phyloP scores from a whole-genome alignment of 23 tunicate genomes.

The Oikopleura albicans region DNA sequence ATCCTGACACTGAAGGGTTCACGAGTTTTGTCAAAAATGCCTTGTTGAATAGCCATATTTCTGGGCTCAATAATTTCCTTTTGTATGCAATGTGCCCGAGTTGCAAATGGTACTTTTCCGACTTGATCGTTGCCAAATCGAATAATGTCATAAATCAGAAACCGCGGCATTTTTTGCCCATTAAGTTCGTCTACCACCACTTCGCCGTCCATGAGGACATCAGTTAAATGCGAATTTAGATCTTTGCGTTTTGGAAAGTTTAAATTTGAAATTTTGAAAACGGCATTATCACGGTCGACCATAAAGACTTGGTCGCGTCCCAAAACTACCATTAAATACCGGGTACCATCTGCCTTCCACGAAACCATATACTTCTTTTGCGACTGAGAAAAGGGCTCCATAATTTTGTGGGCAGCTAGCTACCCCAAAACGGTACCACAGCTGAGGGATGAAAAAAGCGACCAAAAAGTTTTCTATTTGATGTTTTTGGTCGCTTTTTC shows the following conservation, averaged over 20 bases:
- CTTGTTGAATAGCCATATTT: constrained; percentile 53
- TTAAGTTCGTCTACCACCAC: constrained; percentile 60
- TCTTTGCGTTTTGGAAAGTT: constrained; percentile 67
- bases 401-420: no score
- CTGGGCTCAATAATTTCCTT: constrained; percentile 81
- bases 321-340: constrained; percentile 60
- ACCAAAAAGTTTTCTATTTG: no score
- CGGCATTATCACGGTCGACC: constrained; percentile 76
- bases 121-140: constrained; percentile 25
- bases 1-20: constrained; percentile 77
- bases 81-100: constrained; percentile 52
- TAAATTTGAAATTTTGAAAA: constrained; percentile 42
- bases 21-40: constrained; percentile 36
- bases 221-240: constrained; percentile 28
- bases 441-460: no score
- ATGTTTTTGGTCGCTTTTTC: no score
- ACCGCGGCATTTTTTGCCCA: constrained; percentile 58
- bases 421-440: no score
- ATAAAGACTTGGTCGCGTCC: constrained; percentile 75
- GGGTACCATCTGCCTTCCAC: constrained; percentile 89
- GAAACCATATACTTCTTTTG: constrained; percentile 68
- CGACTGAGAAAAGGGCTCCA: background rate
- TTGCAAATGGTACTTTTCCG: constrained; percentile 38
- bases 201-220: constrained; percentile 69
- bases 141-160: constrained; percentile 63